Conservation (phyloP, 2,797 vertebrate species). For the Enteromius mattozi region DNA sequence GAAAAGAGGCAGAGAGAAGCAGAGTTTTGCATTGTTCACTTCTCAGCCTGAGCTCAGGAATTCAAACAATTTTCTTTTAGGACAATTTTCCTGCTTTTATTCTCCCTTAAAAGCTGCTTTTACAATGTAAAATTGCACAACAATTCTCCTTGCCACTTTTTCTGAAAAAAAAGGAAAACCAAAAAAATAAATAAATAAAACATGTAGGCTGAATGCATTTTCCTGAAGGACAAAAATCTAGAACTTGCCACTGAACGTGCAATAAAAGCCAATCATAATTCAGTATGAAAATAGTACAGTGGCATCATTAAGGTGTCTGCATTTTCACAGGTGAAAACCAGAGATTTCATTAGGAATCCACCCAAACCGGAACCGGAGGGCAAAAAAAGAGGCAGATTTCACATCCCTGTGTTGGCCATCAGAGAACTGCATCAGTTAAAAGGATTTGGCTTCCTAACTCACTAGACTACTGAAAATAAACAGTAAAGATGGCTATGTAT, state of each 20-base stretch:
- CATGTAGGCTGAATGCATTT: background rate
- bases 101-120: slow-evolving; percentile 3
- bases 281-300: background rate
- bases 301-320: background rate
- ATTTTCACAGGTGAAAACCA: background rate
- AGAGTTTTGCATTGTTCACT: slow-evolving; percentile 28
- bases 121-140: background rate
- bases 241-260: background rate
- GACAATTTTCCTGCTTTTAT: slow-evolving; percentile 15
- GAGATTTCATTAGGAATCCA: background rate
- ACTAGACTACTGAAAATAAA: no score
- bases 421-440: background rate
- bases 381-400: background rate
- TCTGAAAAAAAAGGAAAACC: background rate
- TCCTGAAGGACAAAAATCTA: background rate
- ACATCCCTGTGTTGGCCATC: background rate
- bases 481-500: no score
- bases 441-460: background rate
- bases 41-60: background rate
- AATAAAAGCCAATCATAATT: background rate
- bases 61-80: slow-evolving; percentile 1
- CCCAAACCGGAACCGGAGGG: background rate
- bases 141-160: background rate
- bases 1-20: slow-evolving; percentile 1
- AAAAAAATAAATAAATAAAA: background rate